These are phyloP conservation scores for Rhynchomys soricoides DNA, from an alignment of 2,113 vertebrate species.

Conservation along the genomic window DNA sequence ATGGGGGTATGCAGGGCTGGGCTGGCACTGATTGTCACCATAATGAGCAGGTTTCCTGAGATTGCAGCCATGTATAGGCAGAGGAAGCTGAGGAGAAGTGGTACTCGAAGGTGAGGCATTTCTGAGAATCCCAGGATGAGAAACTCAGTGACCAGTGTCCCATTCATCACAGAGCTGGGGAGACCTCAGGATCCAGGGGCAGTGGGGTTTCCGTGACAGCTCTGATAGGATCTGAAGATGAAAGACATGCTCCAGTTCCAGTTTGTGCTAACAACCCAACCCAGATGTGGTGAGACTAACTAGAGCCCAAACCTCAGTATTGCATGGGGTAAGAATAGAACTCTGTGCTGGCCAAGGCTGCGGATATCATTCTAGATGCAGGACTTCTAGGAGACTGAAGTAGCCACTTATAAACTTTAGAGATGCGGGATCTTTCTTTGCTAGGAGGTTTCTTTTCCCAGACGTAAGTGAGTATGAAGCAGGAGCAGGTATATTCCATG, in stretches of 20 bases:
- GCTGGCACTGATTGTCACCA: constrained; percentile 14
- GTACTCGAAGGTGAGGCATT: background rate
- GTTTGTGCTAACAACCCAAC: background rate
- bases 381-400: background rate
- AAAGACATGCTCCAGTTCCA: background rate
- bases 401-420: background rate
- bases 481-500: no score
- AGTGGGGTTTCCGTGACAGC: no score
- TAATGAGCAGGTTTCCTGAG: constrained; percentile 55
- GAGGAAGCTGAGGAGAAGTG: constrained; percentile 43
- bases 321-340: background rate
- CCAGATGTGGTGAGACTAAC: background rate
- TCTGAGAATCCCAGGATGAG: constrained; percentile 62
- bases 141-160: constrained; percentile 42
- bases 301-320: background rate
- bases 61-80: constrained; percentile 45
- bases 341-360: background rate
- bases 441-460: background rate
- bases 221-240: background rate
- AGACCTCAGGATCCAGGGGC: no score
- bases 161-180: background rate
- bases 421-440: background rate
- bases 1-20: constrained; percentile 50
- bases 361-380: background rate
- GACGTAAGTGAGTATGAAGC: no score